Conservation (phyloP, 2,797 vertebrate species). For the Periparus ater region DNA sequence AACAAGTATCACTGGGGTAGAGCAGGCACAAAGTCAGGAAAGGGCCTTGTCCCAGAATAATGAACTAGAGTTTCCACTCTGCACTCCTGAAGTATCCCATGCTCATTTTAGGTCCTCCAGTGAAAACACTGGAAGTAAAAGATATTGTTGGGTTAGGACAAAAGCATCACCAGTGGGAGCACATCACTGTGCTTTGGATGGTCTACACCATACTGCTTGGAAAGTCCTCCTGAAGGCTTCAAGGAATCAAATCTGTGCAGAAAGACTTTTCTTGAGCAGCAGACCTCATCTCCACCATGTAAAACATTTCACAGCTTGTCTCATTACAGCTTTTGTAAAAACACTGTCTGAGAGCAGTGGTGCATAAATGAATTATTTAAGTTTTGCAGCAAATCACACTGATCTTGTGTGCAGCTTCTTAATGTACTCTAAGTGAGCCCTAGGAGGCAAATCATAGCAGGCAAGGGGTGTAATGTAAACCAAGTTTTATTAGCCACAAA, state of each 20-base stretch:
- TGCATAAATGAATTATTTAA: slow-evolving; percentile 94
- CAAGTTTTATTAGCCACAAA: slow-evolving; percentile 83
- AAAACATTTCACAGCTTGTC: slow-evolving; percentile 88
- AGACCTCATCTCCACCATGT: slow-evolving; percentile 60
- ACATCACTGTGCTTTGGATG: neutral
- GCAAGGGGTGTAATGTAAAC: slow-evolving; percentile 85
- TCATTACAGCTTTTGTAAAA: slow-evolving; percentile 91
- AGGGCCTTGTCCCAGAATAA: neutral
- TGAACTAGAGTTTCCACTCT: neutral
- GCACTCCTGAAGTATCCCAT: fast-evolving
- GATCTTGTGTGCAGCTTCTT: slow-evolving; percentile 80
- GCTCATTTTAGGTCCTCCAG: neutral
- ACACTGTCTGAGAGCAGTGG: slow-evolving; percentile 85
- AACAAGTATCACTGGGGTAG: neutral
- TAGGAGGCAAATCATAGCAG: slow-evolving; percentile 83
- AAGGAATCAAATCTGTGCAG: slow-evolving; percentile 55
- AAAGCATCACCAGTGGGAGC: neutral
- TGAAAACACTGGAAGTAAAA: neutral
- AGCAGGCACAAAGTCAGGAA: neutral
- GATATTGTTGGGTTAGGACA: neutral
- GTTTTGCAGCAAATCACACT: slow-evolving; percentile 81
- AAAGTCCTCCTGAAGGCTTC: slow-evolving; percentile 62
- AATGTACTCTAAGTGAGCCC: slow-evolving; percentile 85
- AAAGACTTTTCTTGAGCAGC: slow-evolving; percentile 55
- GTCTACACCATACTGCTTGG: slow-evolving; percentile 2